Evolutionary conservation across 2,797 vertebrate species (phyloP), one percentile per base, ranked within the genome.

Genomic region (Schizopygopsis malacanthus): DNA sequence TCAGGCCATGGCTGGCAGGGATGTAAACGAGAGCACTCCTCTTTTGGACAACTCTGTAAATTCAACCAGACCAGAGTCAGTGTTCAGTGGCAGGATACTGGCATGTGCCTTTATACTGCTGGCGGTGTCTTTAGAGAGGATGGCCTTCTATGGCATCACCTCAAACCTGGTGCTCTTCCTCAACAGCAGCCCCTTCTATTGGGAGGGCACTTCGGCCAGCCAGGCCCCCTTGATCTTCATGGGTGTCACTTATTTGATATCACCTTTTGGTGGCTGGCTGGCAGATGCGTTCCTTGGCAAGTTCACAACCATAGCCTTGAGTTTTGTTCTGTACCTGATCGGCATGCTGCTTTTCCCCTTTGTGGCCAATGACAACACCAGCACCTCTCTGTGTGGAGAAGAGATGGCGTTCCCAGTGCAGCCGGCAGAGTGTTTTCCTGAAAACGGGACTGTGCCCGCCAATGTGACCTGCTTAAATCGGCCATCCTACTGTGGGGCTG

Each of bases 221-320:
- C 97, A 98, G 94, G 96, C 97, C 6, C 95, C 97, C 54, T 95
- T 99, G 85, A 91, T 99, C 90, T 99, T 99, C 94, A 97, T 99
- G 98, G 98, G 98, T 83, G 92, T 99, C 83, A 97, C 97, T 2
- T 99, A 99, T 94, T 92, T 99, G 91, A 96, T 98, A 88, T 99
- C 98, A 0, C 98, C 98, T 0, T 98, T 99, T 82, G 98, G 97
- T 2, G 98, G 98, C 87, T 99, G 98, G 98, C 81, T 99, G 94
- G 98, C 98, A 0, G 98, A 99, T 1, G 98, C 97, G 0, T 95
- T 90, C 82, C 91, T 98, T 12, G 98, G 98, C 79, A 97, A 98
- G 88, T 98, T 98, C 91, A 93, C 90, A 91, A 97, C 97, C 87
- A 98, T 99, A 89, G 95, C 96, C 41, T 92, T 95, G 77, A 99